Percentiles rank a stretch among this genome's conserved stretches.
Conservation (phyloP, 2,797 vertebrate species). For the Platalea minor region DNA sequence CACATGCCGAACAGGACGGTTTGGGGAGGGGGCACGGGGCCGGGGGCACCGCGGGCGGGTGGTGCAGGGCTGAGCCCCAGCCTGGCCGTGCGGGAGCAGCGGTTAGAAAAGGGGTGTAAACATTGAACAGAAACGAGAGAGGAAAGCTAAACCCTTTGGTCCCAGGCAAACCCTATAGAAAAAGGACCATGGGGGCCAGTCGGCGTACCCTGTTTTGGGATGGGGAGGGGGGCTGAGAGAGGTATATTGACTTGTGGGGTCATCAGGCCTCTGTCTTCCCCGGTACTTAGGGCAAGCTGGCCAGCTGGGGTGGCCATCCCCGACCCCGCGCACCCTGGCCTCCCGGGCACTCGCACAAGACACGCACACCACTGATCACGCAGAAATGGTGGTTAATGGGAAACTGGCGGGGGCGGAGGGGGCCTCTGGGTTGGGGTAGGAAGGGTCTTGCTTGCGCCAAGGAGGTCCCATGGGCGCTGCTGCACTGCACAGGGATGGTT, state of each 20-base stretch:
- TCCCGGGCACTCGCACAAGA: not conserved
- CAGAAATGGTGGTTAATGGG: not conserved
- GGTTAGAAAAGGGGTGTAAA: constrained; percentile 50
- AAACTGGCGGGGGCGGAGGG: too few relatives aligned
- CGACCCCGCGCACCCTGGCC: not conserved
- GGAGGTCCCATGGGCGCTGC: not conserved
- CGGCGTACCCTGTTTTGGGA: not conserved
- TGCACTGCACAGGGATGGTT: not conserved
- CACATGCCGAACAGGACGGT: constrained; percentile 69
- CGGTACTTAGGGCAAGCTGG: not conserved
- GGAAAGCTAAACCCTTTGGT: constrained; percentile 40
- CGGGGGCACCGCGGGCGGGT: not conserved
- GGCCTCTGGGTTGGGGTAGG: not conserved
- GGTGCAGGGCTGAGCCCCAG: not conserved
- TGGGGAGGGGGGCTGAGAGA: not conserved
- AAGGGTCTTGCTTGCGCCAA: not conserved
- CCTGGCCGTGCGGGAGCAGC: not conserved
- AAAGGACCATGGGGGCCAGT: not conserved
- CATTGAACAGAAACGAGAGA: constrained; percentile 39
- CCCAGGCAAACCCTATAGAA: constrained; percentile 14
- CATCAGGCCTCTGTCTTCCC: not conserved
- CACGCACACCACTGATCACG: constrained; percentile 28
- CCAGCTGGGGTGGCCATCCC: not conserved
- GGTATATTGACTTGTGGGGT: not conserved
- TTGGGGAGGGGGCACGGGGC: not conserved